Evolutionary conservation across 2,113 vertebrate species (phyloP), one percentile per base, ranked within the genome.

Genomic region (Semnornis frantzii): DNA sequence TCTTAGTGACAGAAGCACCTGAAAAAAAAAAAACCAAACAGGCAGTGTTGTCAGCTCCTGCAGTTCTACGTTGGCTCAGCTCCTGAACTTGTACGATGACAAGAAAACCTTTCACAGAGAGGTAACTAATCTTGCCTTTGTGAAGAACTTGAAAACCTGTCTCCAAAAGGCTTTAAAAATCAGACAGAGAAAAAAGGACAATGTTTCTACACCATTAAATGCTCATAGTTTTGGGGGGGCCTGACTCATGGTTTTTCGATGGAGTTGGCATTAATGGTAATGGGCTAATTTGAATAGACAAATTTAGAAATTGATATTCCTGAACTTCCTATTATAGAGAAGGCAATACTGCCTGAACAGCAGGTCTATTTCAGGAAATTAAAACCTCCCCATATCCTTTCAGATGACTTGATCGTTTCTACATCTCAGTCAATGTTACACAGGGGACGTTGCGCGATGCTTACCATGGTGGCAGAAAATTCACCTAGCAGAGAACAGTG

Each of bases 251-350:
- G 33, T 84, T 95, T 96, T 95, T 96, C 93, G 88, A 86, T 90
- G 72, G 91, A 89, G 60, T 85, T 94, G 91, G 85, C 82, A 54
- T 93, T 96, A 94, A 93, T 95, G 87, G 87, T 90, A 95, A 95
- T 94, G 65, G 94, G 0, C 76, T 96, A 92, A 97, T 97, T 92
- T 96, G 91, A 94, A 92, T 92, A 93, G 93, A 94, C 93, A 88
- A 96, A 97, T 94, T 94, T 94, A 95, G 95, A 95, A 95, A 95
- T 91, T 95, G 94, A 96, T 97, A 96, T 97, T 94, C 91, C 94
- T 94, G 96, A 96, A 95, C 91, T 97, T 94, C 94, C 90, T 94
- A 95, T 92, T 96, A 95, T 60, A 94, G 89, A 91, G 76, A 92
- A 94, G 79, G 92, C 94, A 94, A 92, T 94, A 95, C 89, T 92